phyloP scores from a whole-genome alignment of 2,797 vertebrate genomes.

The Tinamus major region DNA sequence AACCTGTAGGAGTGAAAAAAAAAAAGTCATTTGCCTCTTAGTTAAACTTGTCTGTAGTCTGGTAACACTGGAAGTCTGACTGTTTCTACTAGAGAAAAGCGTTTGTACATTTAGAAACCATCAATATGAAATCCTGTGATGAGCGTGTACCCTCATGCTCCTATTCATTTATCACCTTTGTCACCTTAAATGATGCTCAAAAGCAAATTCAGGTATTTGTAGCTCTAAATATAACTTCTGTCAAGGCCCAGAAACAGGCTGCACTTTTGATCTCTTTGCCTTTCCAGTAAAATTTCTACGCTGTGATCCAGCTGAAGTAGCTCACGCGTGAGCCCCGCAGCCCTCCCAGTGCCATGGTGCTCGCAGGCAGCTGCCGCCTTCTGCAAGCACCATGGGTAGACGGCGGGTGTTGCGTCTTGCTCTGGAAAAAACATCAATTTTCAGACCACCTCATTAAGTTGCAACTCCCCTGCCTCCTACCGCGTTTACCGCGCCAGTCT shows the following conservation, averaged over 20 bases:
- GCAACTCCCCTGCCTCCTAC: neutral
- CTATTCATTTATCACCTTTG: neutral
- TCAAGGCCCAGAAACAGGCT: neutral
- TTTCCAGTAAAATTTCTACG: neutral
- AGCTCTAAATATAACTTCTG: conserved; percentile 15
- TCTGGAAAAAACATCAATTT: neutral
- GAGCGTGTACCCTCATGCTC: neutral
- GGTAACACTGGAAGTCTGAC: neutral
- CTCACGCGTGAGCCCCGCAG: neutral
- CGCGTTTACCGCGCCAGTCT: neutral
- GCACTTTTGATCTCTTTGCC: neutral
- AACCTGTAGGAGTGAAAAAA: neutral
- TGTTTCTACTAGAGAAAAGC: neutral
- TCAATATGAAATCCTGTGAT: neutral
- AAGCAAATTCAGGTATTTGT: conserved; percentile 25
- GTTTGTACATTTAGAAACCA: conserved; percentile 3
- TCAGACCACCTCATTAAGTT: neutral
- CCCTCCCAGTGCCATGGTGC: neutral
- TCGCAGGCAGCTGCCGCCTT: neutral
- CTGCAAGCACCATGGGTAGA: neutral
- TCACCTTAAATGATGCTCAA: neutral
- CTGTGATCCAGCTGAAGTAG: neutral
- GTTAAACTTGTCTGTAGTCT: neutral
- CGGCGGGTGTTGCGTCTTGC: too few species aligned
- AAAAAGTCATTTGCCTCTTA: neutral